A percentile compares a stretch with the other conserved stretches of the same genome.
Evolutionary conservation across 2,888 invertebrate genomes (phyloP).

Genomic region (Microplitis manilae): DNA sequence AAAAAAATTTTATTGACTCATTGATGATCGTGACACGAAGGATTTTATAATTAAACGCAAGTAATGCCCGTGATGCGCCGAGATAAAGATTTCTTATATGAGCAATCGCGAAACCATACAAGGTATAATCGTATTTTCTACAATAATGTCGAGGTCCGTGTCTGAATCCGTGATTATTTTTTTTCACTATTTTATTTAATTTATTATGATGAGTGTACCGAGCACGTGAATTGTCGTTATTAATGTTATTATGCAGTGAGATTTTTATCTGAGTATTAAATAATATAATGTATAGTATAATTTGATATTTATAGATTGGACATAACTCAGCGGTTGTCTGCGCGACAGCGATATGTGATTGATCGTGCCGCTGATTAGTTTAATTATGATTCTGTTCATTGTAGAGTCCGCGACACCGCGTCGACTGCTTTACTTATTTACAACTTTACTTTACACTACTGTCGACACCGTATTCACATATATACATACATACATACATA

Average conservation of each 20-base stretch:
- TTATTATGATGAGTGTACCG: not conserved
- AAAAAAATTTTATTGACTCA: not conserved
- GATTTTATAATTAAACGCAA: conserved; percentile 17
- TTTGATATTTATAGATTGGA: conserved; percentile 48
- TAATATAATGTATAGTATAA: conserved; percentile 38
- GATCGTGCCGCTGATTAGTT: conserved; percentile 53
- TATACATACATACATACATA: conserved; percentile 8
- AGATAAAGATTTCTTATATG: conserved; percentile 15
- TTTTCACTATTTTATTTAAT: not conserved
- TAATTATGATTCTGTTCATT: conserved; percentile 54
- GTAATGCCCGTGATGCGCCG: conserved; percentile 15
- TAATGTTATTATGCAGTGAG: not conserved
- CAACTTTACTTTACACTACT: not conserved
- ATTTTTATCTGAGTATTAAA: not conserved
- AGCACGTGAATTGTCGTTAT: not conserved
- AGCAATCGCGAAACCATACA: conserved; percentile 18
- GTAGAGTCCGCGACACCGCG: conserved; percentile 41
- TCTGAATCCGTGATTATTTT: conserved; percentile 2
- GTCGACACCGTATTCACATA: conserved; percentile 1
- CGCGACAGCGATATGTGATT: conserved; percentile 49
- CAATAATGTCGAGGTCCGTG: conserved; percentile 27
- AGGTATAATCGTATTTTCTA: conserved; percentile 27
- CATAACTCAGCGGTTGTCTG: conserved; percentile 25
- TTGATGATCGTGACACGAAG: conserved; percentile 8
- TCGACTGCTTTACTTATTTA: not conserved